A percentile compares a stretch with the other conserved stretches of the same genome.
Conservation (phyloP, 2,113 vertebrate species). For the Cyanocitta stelleri region DNA sequence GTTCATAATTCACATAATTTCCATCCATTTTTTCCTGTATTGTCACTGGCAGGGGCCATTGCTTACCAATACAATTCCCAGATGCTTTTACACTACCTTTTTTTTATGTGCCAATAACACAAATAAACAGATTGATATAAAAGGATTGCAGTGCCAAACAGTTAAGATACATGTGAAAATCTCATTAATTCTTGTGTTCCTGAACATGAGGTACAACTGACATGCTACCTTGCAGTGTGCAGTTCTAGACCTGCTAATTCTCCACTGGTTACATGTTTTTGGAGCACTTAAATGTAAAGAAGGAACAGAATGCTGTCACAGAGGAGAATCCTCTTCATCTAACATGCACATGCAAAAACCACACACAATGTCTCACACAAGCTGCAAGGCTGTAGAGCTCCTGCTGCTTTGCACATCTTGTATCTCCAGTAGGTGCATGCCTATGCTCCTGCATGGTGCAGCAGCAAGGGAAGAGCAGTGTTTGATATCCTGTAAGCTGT, state of each 20-base stretch:
- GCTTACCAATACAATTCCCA: background rate
- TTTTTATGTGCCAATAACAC: background rate
- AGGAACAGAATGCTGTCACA: background rate
- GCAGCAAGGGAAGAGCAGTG: background rate
- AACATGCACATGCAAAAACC: background rate
- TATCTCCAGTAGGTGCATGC: background rate
- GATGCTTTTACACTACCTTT: background rate
- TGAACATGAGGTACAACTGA: background rate
- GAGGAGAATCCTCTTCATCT: background rate
- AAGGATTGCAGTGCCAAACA: background rate
- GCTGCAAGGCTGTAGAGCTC: background rate
- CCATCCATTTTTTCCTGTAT: background rate
- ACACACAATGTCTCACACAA: background rate
- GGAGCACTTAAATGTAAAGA: background rate
- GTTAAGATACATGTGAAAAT: background rate
- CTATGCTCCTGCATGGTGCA: background rate
- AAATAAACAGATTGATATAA: background rate
- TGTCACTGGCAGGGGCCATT: background rate
- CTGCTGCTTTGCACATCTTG: background rate
- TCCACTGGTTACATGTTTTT: background rate
- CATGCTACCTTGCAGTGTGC: background rate
- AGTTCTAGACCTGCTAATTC: background rate
- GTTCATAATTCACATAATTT: background rate
- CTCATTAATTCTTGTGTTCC: background rate
- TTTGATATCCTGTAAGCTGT: background rate